Conservation (phyloP, 2,888 invertebrate genomes). For the Tenthredo amoena region DNA sequence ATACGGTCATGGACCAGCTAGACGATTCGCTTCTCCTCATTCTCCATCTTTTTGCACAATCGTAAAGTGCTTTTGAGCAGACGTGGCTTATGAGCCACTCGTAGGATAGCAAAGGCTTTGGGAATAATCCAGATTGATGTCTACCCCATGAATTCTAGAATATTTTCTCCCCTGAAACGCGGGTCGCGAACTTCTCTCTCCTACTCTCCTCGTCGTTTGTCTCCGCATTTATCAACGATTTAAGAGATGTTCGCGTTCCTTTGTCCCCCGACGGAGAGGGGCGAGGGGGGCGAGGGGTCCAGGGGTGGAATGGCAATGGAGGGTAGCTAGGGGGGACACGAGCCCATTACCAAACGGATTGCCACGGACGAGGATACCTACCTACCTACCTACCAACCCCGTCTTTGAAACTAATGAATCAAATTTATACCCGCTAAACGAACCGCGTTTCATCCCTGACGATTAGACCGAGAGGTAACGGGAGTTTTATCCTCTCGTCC, state of each 20-base stretch:
- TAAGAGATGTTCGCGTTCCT: slow-evolving; percentile 37
- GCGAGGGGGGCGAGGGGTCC: no score
- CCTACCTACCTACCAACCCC: background rate
- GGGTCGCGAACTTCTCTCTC: background rate
- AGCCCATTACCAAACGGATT: slow-evolving; percentile 28
- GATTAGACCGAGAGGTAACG: slow-evolving; percentile 14
- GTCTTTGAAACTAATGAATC: slow-evolving; percentile 39
- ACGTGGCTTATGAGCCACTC: slow-evolving; percentile 8
- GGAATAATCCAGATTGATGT: slow-evolving; percentile 40
- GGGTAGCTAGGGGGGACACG: background rate
- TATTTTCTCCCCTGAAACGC: slow-evolving; percentile 18
- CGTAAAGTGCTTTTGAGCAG: slow-evolving; percentile 9
- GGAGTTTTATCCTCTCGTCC: slow-evolving; percentile 3
- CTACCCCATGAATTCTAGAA: slow-evolving; percentile 30
- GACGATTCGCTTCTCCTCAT: background rate
- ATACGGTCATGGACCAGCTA: background rate
- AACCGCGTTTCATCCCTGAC: slow-evolving; percentile 26
- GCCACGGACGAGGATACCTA: background rate
- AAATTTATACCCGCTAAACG: slow-evolving; percentile 36
- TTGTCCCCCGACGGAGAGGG: background rate
- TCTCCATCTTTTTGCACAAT: background rate
- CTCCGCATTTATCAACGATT: slow-evolving; percentile 44
- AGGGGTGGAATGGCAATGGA: no score
- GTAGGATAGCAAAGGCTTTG: background rate
- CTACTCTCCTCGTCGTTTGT: slow-evolving; percentile 19